These are phyloP conservation scores for Eclectus roratus DNA, from an alignment of 2,113 vertebrate species.

Conservation along the genomic window DNA sequence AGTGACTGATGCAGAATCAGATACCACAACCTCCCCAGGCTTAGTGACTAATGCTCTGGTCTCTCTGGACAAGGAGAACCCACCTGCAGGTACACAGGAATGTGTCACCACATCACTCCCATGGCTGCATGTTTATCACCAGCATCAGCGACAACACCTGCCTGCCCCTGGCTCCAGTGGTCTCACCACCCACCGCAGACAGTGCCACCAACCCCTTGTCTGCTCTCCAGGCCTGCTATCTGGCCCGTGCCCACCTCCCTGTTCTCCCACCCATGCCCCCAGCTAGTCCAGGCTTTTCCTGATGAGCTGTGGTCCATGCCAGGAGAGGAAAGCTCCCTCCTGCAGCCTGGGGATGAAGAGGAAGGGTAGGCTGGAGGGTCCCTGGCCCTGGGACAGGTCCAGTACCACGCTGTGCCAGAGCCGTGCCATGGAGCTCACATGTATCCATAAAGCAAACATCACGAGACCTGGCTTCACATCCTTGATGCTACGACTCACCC, in stretches of 20 bases:
- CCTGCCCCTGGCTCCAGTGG: background rate
- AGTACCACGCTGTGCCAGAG: accelerated
- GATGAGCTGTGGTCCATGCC: background rate
- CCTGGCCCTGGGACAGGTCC: background rate
- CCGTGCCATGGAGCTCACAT: background rate
- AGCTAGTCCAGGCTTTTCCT: background rate
- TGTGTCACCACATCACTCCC: background rate
- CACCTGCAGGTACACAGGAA: accelerated
- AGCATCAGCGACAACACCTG: background rate
- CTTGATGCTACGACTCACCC: background rate
- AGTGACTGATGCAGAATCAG: background rate
- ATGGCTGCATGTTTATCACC: accelerated
- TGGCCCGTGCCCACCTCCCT: background rate
- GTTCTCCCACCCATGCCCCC: accelerated
- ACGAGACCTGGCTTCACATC: background rate
- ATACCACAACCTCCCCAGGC: background rate
- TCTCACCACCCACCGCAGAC: background rate
- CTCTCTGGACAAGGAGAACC: background rate
- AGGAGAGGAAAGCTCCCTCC: background rate
- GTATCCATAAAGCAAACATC: background rate
- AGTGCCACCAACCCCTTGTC: background rate
- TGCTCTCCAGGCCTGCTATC: background rate
- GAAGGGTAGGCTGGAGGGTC: background rate
- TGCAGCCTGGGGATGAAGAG: accelerated
- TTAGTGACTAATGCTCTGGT: accelerated